These are phyloP conservation scores for Brachyistius frenatus DNA, from an alignment of 2,113 vertebrate genomes.

Conservation along the genomic window DNA sequence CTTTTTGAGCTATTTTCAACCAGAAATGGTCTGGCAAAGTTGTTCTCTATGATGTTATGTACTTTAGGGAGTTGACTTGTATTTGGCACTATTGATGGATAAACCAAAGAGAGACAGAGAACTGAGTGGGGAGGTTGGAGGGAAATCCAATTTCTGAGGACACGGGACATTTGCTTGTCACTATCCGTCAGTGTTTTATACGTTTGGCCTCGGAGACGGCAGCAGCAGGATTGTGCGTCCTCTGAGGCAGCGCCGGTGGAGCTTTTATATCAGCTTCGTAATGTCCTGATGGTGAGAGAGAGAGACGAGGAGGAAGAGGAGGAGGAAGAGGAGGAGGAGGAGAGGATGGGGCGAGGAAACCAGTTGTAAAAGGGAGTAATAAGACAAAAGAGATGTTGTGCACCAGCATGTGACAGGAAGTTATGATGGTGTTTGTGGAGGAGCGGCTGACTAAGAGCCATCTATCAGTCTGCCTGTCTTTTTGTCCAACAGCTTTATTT, in stretches of 20 bases:
- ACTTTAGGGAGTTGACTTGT: conserved; percentile 22
- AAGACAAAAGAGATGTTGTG: conserved; percentile 36
- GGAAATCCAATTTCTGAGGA: conserved; percentile 67
- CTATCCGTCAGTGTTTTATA: conserved; percentile 45
- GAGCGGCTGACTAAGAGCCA: neutral
- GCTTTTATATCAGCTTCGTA: conserved; percentile 57
- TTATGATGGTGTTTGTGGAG: conserved; percentile 43
- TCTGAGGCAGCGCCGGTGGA: conserved; percentile 17
- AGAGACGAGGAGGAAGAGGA: neutral
- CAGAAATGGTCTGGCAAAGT: neutral
- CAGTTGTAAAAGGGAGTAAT: conserved; percentile 38
- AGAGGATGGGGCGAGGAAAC: too few relatives aligned
- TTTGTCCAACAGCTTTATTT: conserved; percentile 8
- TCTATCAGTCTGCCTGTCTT: conserved; percentile 17
- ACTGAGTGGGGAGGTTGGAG: conserved; percentile 27
- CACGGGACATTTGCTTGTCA: conserved; percentile 62
- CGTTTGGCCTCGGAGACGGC: conserved; percentile 52
- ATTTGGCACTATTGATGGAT: conserved; percentile 51
- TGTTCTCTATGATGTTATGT: conserved; percentile 16
- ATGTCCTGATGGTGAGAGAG: conserved; percentile 36
- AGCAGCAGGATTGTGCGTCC: conserved; percentile 16
- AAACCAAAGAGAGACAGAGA: conserved; percentile 24
- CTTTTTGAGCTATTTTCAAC: neutral
- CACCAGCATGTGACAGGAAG: conserved; percentile 32
- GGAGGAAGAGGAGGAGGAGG: too few relatives aligned